Base-by-base conservation (phyloP, 2,797 vertebrate genomes). In the Enteromius viviparus region DNA sequence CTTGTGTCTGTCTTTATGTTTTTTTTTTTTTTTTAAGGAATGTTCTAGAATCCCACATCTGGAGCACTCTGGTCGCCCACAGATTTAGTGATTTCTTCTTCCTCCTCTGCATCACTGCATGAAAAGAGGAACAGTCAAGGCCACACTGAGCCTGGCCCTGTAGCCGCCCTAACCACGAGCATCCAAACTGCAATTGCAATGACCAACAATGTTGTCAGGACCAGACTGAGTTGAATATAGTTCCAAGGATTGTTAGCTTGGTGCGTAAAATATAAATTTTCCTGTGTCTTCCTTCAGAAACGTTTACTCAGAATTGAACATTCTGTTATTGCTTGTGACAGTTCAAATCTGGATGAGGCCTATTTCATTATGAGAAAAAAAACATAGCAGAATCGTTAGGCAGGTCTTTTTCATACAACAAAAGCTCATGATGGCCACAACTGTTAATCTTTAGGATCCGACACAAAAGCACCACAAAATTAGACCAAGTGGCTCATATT, bases 41-140 rank as follows among this genome's bases (percentile, higher is more conserved):
- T 81, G 66, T 83, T 85, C 6, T 75, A n/a, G 72, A 74, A 66
- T 81, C 74, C 51, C 83, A 87, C 87, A 88, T 86, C 81, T 88
- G 85, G 84, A 82, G 65, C 49, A 45, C 19, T 84, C 71, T 70
- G 68, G 60, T 78, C 37, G 6, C 66, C 72, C 76, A 74, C 72
- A 81, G 68, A 88, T 88, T 68, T 86, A 70, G 76, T 72, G 34
- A 64, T 65, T 82, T 81, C 81, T 76, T 34, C 42, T 34, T 32
- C 37, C 12, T 64, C 76, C 29, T 62, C 70, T 85, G 45, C 78
- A 78, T 78, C 76, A 47, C 76, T 74, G 64, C 69, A 62, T 66
- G 49, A 60, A 37, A 51, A 11, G 11, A 80, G 62, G n/a, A 83
- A 75, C 51, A 69, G 81, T 62, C 76, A 69, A 70, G 85, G 76